phyloP scores from a whole-genome alignment of 2,888 invertebrate genomes.

The Torymus tubicola region DNA sequence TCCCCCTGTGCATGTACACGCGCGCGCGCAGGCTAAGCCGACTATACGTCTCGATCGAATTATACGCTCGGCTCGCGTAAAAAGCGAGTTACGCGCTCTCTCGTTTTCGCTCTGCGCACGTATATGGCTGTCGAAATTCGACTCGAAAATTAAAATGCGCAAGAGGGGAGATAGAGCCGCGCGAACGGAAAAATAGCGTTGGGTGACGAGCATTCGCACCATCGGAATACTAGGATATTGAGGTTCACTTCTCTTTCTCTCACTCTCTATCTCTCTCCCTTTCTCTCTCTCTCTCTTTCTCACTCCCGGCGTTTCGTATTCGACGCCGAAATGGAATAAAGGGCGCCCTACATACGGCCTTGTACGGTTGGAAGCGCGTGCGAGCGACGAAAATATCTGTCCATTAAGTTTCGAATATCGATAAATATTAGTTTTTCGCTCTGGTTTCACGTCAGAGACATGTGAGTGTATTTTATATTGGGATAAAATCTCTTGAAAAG shows the following conservation, averaged over 20 bases:
- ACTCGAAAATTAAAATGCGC: conserved; percentile 46
- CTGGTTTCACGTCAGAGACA: background rate
- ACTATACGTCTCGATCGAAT: conserved; percentile 43
- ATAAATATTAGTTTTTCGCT: conserved; percentile 12
- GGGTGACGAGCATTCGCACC: no score
- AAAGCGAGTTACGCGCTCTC: conserved; percentile 21
- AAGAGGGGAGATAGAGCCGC: conserved; percentile 4
- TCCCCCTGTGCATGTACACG: background rate
- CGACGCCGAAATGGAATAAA: background rate
- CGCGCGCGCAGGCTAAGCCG: background rate
- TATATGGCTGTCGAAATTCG: conserved; percentile 43
- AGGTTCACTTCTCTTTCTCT: conserved; percentile 9
- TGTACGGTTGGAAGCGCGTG: background rate
- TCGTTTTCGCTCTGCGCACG: no score
- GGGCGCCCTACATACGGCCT: background rate
- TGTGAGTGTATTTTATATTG: background rate
- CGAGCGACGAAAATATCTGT: background rate
- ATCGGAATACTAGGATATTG: conserved; percentile 5
- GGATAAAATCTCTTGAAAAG: background rate
- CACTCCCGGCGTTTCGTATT: conserved; percentile 3
- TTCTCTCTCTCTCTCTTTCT: background rate
- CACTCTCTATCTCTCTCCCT: background rate
- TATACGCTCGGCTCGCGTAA: conserved; percentile 46
- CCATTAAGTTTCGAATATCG: conserved; percentile 20
- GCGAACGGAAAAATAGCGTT: conserved; percentile 30